Evolutionary conservation across 2,888 invertebrate genomes (phyloP).

Genomic region (Escarpia spicata): DNA sequence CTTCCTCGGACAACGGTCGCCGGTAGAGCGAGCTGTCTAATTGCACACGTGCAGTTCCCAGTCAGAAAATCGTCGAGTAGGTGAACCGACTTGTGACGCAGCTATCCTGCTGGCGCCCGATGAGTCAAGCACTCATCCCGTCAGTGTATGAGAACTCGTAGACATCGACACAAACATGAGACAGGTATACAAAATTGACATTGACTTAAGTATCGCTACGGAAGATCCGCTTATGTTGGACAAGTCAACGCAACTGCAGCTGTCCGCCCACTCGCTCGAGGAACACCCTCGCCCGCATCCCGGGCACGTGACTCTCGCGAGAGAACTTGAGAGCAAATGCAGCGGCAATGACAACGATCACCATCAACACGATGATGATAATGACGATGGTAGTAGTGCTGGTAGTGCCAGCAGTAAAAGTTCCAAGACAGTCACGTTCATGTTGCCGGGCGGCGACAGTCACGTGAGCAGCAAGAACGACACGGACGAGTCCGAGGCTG

Average conservation of each 20-base stretch:
- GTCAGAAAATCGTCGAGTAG: no score
- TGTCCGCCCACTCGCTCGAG: neutral
- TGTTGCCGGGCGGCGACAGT: neutral
- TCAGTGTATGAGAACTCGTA: no score
- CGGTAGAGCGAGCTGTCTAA: no score
- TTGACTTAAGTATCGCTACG: neutral
- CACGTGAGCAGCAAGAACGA: neutral
- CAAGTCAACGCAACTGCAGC: neutral
- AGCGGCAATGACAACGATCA: neutral
- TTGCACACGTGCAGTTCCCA: no score
- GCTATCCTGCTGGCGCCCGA: no score
- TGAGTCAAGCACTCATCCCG: no score
- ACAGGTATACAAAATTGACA: neutral
- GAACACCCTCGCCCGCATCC: neutral
- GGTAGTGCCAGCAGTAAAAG: neutral
- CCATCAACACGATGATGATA: neutral
- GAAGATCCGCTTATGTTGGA: neutral
- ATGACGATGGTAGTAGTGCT: neutral
- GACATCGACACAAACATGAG: neutral
- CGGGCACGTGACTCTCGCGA: neutral
- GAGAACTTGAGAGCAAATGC: neutral
- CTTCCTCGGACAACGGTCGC: neutral
- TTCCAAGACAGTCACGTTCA: neutral
- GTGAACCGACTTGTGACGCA: no score
- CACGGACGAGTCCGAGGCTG: neutral